Evolutionary conservation across 2,888 invertebrate genomes (phyloP), one percentile per base, ranked within the genome.

Genomic region (Acanthosoma haemorrhoidale): DNA sequence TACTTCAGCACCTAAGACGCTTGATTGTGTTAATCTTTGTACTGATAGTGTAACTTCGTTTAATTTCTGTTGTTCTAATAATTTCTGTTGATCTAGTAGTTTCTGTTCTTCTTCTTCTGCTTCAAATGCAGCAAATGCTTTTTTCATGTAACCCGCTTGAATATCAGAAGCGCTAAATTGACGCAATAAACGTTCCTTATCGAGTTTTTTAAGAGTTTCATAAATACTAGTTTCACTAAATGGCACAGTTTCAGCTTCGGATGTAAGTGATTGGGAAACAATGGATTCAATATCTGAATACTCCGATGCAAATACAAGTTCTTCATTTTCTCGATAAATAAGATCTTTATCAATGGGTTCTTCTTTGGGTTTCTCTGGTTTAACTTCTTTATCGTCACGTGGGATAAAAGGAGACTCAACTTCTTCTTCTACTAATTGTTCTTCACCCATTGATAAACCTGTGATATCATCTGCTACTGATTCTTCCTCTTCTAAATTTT

Each of bases 321-420:
- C 51, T 51, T 51, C 51, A 51, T 51, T 51, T 4, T 51, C 51
- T 5, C 25, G 25, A 11, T 51, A 51, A 25, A 51, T 25, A 8
- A 51, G 51, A n/a, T 51, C 51, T 51, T 51, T 51, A 29, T 51
- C 51, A 51, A 51, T 25, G 11, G 51, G 51, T 21, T 51, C 51
- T n/a, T 51, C 51, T 51, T 51, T 51, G 13, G 2, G n/a, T n/a
- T 51, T 25, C 8, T 13, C n/a, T 3, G 25, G 13, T 2, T 25
- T n/a, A 21, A 51, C 25, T 51, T 51, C 29, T 13, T 25, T 4
- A n/a, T 51, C 51, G 13, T 51, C 51, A 1, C n/a, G n/a, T 29
- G 0, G n/a, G 2, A 5, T 6, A 1, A 0, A 4, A 25, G 51
- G 51, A 3, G 5, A n/a, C n/a, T 51, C 51, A 25, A 25, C 51